These are phyloP conservation scores for Platanista minor DNA, from an alignment of 2,113 vertebrate genomes.

Conservation along the genomic window DNA sequence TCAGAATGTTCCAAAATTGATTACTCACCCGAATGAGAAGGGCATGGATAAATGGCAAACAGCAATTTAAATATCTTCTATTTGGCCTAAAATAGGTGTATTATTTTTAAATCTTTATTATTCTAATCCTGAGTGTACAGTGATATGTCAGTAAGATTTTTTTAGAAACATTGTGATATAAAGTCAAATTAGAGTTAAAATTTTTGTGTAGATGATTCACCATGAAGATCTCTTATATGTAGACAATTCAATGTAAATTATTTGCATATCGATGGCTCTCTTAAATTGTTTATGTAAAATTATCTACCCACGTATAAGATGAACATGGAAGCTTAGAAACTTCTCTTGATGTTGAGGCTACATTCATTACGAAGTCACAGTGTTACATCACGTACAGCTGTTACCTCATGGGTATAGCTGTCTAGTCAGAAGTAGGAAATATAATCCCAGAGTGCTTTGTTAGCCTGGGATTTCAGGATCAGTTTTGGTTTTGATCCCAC, in stretches of 20 bases:
- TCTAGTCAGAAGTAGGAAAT: conserved; percentile 70
- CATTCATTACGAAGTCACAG: conserved; percentile 42
- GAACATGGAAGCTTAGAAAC: background rate
- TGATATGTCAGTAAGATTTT: background rate
- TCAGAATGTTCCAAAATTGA: conserved; percentile 44
- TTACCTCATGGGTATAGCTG: conserved; percentile 55
- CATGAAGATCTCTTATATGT: background rate
- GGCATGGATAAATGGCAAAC: conserved; percentile 31
- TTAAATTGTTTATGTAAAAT: conserved; percentile 19
- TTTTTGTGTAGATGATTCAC: background rate
- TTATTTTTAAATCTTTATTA: conserved; percentile 26
- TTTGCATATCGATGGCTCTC: background rate
- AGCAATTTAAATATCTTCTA: conserved; percentile 42
- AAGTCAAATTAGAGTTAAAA: background rate
- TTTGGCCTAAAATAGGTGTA: background rate
- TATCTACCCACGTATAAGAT: background rate
- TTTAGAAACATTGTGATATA: background rate
- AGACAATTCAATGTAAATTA: background rate
- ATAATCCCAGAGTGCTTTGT: conserved; percentile 51
- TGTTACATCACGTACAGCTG: conserved; percentile 22
- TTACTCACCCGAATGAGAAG: conserved; percentile 5
- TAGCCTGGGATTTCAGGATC: conserved; percentile 64
- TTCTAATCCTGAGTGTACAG: background rate
- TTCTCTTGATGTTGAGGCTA: background rate
- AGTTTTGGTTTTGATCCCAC: conserved; percentile 71